Percentiles rank a stretch among this genome's conserved stretches.
Evolutionary conservation across 2,797 vertebrate species (phyloP).

Genomic region (Tolypeutes matacus): DNA sequence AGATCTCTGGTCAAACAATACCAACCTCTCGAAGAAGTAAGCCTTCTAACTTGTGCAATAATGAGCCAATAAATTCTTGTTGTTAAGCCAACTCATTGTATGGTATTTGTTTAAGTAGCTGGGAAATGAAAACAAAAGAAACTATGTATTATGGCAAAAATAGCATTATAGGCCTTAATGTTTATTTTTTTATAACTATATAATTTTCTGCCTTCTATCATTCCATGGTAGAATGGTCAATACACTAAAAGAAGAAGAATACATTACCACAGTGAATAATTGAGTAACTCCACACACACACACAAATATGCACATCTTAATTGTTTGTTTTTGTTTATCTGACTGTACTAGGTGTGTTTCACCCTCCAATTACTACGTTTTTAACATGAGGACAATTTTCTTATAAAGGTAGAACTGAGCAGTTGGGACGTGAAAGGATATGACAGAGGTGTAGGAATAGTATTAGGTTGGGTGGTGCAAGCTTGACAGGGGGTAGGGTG

Average conservation of each 20-base stretch:
- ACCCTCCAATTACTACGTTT: neutral
- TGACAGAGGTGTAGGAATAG: no score
- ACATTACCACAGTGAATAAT: neutral
- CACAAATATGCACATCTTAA: no score
- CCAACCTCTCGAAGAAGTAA: no score
- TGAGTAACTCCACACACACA: neutral
- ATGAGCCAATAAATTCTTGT: no score
- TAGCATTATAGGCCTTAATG: neutral
- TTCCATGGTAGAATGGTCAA: neutral
- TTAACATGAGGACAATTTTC: neutral
- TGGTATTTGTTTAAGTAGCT: no score
- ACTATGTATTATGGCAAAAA: neutral
- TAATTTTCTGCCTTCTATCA: neutral
- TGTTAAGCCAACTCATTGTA: no score
- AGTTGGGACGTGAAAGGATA: no score
- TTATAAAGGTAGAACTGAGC: neutral
- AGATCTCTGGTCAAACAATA: no score
- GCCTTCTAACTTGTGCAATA: no score
- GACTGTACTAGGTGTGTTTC: neutral
- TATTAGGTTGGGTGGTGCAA: no score
- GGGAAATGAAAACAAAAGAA: neutral
- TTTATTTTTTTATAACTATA: neutral
- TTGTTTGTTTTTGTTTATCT: neutral
- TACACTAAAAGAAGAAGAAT: neutral
- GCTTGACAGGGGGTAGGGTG: no score